phyloP scores from a whole-genome alignment of 2,888 invertebrate species.

The Cryptocephalus primarius region DNA sequence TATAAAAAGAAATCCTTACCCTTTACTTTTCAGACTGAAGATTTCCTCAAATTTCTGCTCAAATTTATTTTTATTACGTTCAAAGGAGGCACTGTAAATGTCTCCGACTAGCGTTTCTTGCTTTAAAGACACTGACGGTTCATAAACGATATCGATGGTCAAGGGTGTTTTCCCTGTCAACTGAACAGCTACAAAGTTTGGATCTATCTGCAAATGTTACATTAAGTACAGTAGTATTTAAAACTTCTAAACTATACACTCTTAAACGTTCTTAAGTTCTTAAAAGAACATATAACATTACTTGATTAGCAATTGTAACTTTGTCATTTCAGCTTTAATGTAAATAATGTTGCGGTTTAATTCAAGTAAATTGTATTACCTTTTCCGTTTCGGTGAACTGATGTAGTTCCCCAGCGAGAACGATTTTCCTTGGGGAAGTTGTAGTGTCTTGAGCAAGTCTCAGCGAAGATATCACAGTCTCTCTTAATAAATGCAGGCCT shows the following conservation, averaged over 20 bases:
- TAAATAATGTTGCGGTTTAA: too few species aligned
- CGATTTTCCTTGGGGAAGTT: conserved; percentile 42
- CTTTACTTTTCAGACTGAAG: conserved; percentile 65
- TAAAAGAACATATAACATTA: too few species aligned
- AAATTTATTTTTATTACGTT: conserved; percentile 52
- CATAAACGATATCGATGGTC: conserved; percentile 71
- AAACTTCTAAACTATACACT: too few species aligned
- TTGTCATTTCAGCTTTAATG: too few species aligned
- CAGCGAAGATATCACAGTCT: conserved; percentile 62
- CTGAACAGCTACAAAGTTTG: conserved; percentile 72
- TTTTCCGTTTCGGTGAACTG: conserved; percentile 33
- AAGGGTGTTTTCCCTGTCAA: conserved; percentile 69
- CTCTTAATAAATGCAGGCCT: conserved; percentile 61
- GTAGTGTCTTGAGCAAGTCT: conserved; percentile 46
- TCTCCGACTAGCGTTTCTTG: conserved; percentile 47
- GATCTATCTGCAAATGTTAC: conserved; percentile 33
- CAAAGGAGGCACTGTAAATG: conserved; percentile 53
- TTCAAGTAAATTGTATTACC: conserved; percentile 12
- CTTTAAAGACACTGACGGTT: conserved; percentile 57
- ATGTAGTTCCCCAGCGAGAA: conserved; percentile 51
- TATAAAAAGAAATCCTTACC: too few species aligned
- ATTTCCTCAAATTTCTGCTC: conserved; percentile 68
- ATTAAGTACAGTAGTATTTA: background rate
- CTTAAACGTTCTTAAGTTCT: too few species aligned
- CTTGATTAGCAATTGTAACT: too few species aligned